Evolutionary conservation across 2,888 invertebrate species (phyloP), one percentile per base, ranked within the genome.

Genomic region (Xestia ashworthii): DNA sequence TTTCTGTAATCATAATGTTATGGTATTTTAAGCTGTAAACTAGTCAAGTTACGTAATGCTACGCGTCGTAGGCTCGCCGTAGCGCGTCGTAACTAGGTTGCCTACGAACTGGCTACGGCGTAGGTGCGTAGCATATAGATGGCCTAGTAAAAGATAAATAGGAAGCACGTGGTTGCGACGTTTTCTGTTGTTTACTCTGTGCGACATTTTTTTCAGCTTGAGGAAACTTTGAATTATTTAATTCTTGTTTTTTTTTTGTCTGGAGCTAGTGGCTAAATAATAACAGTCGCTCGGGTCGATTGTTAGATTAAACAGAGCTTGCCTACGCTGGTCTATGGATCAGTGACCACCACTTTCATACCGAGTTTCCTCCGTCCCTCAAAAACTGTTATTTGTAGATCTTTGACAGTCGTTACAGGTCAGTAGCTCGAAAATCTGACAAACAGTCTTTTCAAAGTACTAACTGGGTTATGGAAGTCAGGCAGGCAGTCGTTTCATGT

Each of bases 1-100:
- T 16, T n/a, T 32, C 8, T 32, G 22, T n/a, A 9, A 14, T 8
- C 19, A 44, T 44, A 44, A 44, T 44, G 44, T 9, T 44, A 44
- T 44, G 6, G 9, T 44, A 44, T 11, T 44, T 44, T 44, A 44
- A 44, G 22, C 6, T 16, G n/a, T 25, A 8, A n/a, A 11, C 22
- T 44, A 5, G 12, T 22, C 55, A 32, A 72, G n/a, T 55, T 53
- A 22, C 53, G 53, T 55, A 55, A 65, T 44, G 60, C 60, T 74
- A 81, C 80, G 55, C 50, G 22, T 32, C 32, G 74, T 73, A 78
- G 81, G 32, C 50, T 46, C 55, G 32, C 19, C 67, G 67, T 79
- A 81, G 79, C 67, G 55, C 67, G 5, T 14, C 82, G 82, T 80
- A 80, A 55, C 67, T 79, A 81, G 64, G 44, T 75, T 16, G 55